Evolutionary conservation across 2,888 invertebrate genomes (phyloP), one percentile per base, ranked within the genome.

Genomic region (Alentia gelatinosa): DNA sequence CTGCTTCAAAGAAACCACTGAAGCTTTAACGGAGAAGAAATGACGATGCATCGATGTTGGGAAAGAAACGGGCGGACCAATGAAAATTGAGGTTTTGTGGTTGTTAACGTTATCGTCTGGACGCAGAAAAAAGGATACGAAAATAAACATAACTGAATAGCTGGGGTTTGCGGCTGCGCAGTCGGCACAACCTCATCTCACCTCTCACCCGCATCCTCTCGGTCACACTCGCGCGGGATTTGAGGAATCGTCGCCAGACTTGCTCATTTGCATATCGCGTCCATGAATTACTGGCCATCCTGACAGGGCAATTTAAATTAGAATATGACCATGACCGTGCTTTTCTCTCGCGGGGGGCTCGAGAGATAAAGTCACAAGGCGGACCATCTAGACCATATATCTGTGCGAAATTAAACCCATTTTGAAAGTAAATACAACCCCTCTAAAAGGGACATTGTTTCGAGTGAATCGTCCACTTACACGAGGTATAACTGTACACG

Each of bases 241-340:
- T 86, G 86, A 86, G 86, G 86, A 86, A 86, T 86, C 86, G 50
- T 86, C 86, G 33, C 47, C 30, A 79, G 47, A 42, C 86, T 86
- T 86, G 50, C 50, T 19, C 42, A 86, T 86, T 30, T 86, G 86
- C 86, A 86, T 86, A 86, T 86, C 50, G 15, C 5, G 30, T 12
- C 50, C 86, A 86, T 86, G 47, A 86, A 86, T 86, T 86, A 86
- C 86, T 47, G 79, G 15, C 33, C 50, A 7, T n/a, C 33, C 42
- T 86, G 86, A 86, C 86, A 86, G 86, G 47, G 33, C 86, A 86
- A 86, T 86, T 86, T 86, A 86, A 42, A 86, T 86, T 86, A 86
- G 86, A 86, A 86, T 86, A 86, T 86, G 47, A 86, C 86, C 79
- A 39, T 39, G 39, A 39, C 35, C 15, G 37, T 19, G 15, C 79